These are phyloP conservation scores for Pseudomyrmex gracilis DNA, from an alignment of 1,140 invertebrate species.

Conservation along the genomic window DNA sequence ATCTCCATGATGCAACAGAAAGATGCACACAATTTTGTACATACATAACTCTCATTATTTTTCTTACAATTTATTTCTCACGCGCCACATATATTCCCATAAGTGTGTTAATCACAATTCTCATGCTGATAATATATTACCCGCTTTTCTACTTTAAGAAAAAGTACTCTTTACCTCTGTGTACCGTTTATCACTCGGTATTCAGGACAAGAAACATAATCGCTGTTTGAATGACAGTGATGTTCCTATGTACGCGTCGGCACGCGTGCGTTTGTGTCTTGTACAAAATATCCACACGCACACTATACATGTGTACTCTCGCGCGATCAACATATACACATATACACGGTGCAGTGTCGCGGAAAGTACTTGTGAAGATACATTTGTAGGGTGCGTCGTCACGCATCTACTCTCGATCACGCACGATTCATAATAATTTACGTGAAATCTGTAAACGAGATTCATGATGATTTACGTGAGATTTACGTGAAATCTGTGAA, in stretches of 20 bases:
- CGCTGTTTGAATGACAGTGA: constrained; percentile 22
- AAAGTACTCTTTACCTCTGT: not conserved
- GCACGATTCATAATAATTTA: not conserved
- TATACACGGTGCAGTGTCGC: constrained; percentile 62
- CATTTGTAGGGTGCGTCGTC: not conserved
- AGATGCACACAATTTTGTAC: too few species aligned
- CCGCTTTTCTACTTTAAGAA: not conserved
- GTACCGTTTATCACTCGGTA: not conserved
- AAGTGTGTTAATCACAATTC: not conserved
- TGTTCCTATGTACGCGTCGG: constrained; percentile 57
- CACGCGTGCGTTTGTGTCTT: constrained; percentile 54
- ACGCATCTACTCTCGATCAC: not conserved
- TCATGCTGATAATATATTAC: not conserved
- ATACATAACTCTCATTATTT: not conserved
- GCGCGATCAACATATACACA: constrained; percentile 49
- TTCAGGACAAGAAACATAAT: constrained; percentile 36
- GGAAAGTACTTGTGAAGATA: constrained; percentile 34
- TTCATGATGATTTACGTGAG: not conserved
- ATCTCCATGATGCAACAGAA: not conserved
- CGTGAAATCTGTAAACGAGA: not conserved
- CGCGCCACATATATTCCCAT: not conserved
- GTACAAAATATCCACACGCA: constrained; percentile 61
- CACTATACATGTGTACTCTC: constrained; percentile 49
- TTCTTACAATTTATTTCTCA: not conserved
- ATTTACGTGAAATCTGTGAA: not conserved